Conservation (phyloP, 2,888 invertebrate genomes). For the Andrena bucephala region DNA sequence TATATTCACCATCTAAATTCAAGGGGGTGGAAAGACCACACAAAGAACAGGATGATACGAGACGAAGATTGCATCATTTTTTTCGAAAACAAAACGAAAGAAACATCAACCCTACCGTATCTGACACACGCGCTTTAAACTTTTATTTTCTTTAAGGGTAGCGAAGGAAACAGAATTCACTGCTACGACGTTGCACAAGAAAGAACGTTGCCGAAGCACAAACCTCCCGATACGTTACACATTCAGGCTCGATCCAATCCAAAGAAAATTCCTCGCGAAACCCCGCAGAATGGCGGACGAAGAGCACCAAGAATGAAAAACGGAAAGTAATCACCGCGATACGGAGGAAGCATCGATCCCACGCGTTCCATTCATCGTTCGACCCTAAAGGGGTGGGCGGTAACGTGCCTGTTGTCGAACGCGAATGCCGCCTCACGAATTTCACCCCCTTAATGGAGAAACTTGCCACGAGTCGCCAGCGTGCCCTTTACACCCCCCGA, state of each 20-base stretch:
- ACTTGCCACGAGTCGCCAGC: constrained; percentile 34
- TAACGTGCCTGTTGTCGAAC: constrained; percentile 51
- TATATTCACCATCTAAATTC: constrained; percentile 28
- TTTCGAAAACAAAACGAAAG: neutral
- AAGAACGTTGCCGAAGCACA: neutral
- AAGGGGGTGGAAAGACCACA: constrained; percentile 10
- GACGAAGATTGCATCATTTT: constrained; percentile 2
- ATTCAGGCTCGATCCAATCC: neutral
- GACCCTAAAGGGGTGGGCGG: neutral
- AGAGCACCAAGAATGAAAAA: neutral
- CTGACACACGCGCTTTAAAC: neutral
- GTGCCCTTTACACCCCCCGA: constrained; percentile 53
- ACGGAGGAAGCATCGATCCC: constrained; percentile 5
- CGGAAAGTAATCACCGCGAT: neutral
- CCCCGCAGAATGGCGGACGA: neutral
- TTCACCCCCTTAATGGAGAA: constrained; percentile 59
- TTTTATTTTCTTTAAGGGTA: neutral
- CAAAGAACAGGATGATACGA: neutral
- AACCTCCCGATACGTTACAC: neutral
- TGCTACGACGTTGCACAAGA: too few relatives aligned
- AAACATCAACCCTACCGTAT: neutral
- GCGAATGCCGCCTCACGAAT: constrained; percentile 61
- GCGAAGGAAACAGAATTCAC: neutral
- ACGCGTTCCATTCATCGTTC: constrained; percentile 29
- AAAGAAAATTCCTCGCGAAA: neutral